phyloP scores from a whole-genome alignment of 2,888 invertebrate genomes.

The Brachylomia viminalis region DNA sequence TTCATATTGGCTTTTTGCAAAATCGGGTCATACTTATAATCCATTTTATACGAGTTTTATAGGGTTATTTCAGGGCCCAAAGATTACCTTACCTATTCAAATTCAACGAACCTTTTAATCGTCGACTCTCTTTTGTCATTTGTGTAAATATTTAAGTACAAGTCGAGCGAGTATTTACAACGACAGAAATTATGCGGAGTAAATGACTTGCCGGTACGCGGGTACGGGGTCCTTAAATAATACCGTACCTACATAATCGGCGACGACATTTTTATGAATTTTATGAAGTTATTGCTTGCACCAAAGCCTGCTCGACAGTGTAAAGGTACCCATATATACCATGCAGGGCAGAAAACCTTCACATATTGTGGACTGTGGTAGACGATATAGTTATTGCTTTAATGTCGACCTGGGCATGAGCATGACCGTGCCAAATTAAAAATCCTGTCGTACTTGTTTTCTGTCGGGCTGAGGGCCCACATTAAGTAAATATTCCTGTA shows the following conservation, averaged over 20 bases:
- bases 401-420: constrained; percentile 56
- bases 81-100: constrained; percentile 57
- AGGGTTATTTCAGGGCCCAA: constrained; percentile 50
- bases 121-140: constrained; percentile 56
- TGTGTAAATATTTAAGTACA: constrained; percentile 57
- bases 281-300: constrained; percentile 58
- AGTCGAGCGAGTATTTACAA: constrained; percentile 52
- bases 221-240: constrained; percentile 46
- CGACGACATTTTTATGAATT: constrained; percentile 56
- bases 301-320: constrained; percentile 41
- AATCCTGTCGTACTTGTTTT: constrained; percentile 77
- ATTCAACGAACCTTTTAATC: constrained; percentile 60
- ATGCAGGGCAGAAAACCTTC: constrained; percentile 47
- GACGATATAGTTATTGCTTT: constrained; percentile 69
- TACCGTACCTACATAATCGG: constrained; percentile 54
- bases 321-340: constrained; percentile 48
- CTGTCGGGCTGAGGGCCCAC: constrained; percentile 72
- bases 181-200: constrained; percentile 54
- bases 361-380: constrained; percentile 59
- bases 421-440: constrained; percentile 73
- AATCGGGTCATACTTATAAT: constrained; percentile 41
- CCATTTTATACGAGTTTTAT: constrained; percentile 40
- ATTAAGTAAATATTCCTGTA: constrained; percentile 87
- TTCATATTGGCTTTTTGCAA: constrained; percentile 31
- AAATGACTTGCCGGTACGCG: constrained; percentile 51